These are phyloP conservation scores for Morpho achilles DNA, from an alignment of 2,888 invertebrate genomes.

Conservation along the genomic window DNA sequence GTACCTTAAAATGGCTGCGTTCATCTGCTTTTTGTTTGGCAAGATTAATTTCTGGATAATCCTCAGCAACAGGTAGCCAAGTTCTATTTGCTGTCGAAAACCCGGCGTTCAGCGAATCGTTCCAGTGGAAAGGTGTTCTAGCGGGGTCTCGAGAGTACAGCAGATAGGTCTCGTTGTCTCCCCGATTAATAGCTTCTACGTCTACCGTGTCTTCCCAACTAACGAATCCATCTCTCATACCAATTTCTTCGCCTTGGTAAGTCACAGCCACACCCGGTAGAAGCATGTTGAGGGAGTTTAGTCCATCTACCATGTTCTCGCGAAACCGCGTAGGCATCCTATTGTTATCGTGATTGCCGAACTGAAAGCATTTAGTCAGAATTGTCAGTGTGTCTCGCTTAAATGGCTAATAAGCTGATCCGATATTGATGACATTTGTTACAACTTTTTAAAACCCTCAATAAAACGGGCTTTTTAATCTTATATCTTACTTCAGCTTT, in stretches of 20 bases:
- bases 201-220: slow-evolving; percentile 80
- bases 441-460: too few relatives aligned
- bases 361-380: slow-evolving; percentile 48
- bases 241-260: slow-evolving; percentile 91
- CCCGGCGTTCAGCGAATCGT: slow-evolving; percentile 74
- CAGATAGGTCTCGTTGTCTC: slow-evolving; percentile 71
- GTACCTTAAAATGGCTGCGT: slow-evolving; percentile 75
- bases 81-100: slow-evolving; percentile 78
- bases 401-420: too few relatives aligned
- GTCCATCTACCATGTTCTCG: slow-evolving; percentile 81
- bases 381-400: neutral
- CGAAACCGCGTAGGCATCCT: slow-evolving; percentile 82
- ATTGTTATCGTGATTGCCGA: slow-evolving; percentile 84
- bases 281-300: slow-evolving; percentile 84
- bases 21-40: slow-evolving; percentile 64
- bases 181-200: slow-evolving; percentile 75
- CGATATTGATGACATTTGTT: too few relatives aligned
- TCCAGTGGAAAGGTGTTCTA: slow-evolving; percentile 84
- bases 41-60: slow-evolving; percentile 80
- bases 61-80: slow-evolving; percentile 84
- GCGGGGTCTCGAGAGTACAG: slow-evolving; percentile 79
- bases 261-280: slow-evolving; percentile 89
- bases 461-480: too few relatives aligned
- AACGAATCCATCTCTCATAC: slow-evolving; percentile 81
- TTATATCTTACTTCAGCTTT: too few relatives aligned